Evolutionary conservation across 2,113 vertebrate genomes (phyloP), one percentile per base, ranked within the genome.

Genomic region (Ondatra zibethicus): DNA sequence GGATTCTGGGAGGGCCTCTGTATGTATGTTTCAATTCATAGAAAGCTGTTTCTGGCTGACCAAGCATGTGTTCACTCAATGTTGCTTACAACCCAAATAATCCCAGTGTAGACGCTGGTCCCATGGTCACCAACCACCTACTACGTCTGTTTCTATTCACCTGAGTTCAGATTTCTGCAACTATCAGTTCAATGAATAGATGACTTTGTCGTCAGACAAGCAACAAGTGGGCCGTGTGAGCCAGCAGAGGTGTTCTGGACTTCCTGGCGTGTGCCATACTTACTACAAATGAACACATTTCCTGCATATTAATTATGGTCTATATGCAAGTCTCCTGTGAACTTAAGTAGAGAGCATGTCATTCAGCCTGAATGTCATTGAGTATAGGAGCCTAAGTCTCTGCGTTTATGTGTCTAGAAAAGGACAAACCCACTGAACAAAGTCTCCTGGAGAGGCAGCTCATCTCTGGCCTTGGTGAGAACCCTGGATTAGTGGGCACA

Each of bases 171-270:
- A 87, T 81, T 73, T 76, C 23, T 42, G 21, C 39, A 63, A 88
- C 68, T 93, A 77, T 89, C 88, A 82, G 50, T 91, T 91, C 65
- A 89, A 86, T 70, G 72, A 76, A 58, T 55, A 76, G 68, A 87
- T 85, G 50, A 88, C 61, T 92, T 80, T 76, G 86, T 81, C 55
- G 75, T 93, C n/a, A 95, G 92, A 91, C 21, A 36, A 91, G 50
- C 55, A 81, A 39, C 5, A 7, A 76, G 65, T 45, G 66, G 65
- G 50, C 36, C 68, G 29, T 85, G 78, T 16, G 12, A n/a, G 47
- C 36, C 47, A 85, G 55, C 36, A 68, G 81, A 88, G 65, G 42
- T 82, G n/a, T 89, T 84, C 52, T 76, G 55, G 55, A 27, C 70
- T 45, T 91, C 70, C 72, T 65, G 50, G 82, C 31, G 50, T 47